Conservation (phyloP, 2,113 vertebrate species). For the Panthera leo region DNA sequence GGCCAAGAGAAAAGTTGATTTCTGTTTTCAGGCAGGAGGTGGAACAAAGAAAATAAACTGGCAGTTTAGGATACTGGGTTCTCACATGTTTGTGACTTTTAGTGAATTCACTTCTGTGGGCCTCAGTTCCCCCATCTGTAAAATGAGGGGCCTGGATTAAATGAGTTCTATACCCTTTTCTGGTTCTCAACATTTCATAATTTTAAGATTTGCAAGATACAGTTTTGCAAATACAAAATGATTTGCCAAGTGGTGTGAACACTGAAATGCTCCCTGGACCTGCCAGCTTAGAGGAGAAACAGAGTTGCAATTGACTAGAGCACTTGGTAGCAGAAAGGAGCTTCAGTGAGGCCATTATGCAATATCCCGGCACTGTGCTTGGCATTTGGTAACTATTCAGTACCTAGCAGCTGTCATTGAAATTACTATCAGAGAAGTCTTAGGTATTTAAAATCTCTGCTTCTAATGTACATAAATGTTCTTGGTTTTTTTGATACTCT, state of each 20-base stretch:
- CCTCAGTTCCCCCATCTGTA: not conserved
- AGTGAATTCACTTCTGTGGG: not conserved
- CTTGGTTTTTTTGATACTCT: not conserved
- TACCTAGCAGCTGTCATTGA: not conserved
- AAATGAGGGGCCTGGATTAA: not conserved
- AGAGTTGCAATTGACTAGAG: not conserved
- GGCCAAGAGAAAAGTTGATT: not conserved
- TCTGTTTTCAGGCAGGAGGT: not conserved
- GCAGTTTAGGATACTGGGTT: not conserved
- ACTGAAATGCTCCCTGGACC: not conserved
- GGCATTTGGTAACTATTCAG: not conserved
- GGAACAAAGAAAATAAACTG: not conserved
- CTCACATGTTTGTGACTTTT: not conserved
- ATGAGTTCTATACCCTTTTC: not conserved
- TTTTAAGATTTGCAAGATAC: constrained; percentile 19
- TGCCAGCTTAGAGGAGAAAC: not conserved
- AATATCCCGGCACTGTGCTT: not conserved
- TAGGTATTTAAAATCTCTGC: not conserved
- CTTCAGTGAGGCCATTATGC: not conserved
- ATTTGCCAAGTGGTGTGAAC: not conserved
- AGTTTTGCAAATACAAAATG: constrained; percentile 26
- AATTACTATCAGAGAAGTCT: not conserved
- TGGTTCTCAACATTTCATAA: constrained; percentile 28
- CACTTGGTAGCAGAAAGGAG: not conserved
- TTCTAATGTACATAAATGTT: not conserved